phyloP scores from a whole-genome alignment of 1,140 invertebrate species.

The Drosophila varians region DNA sequence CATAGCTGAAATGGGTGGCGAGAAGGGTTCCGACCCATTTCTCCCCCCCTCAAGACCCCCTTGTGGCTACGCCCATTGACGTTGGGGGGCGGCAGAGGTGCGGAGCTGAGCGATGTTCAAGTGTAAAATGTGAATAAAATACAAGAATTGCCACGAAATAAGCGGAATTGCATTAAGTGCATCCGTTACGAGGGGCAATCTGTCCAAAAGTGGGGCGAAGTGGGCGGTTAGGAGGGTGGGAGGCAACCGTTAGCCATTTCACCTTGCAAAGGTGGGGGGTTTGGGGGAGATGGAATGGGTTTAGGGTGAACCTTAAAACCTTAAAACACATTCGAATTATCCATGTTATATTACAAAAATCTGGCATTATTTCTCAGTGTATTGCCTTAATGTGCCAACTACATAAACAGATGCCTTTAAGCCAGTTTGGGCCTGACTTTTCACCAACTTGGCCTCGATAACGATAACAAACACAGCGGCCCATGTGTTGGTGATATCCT shows the following conservation, averaged over 20 bases:
- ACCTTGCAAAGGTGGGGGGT: constrained; percentile 45
- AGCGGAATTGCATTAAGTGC: constrained; percentile 63
- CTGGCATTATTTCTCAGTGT: not conserved
- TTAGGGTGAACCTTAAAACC: too few relatives aligned
- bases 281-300: constrained; percentile 39
- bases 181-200: constrained; percentile 9
- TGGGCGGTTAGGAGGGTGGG: not conserved
- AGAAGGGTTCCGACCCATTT: constrained; percentile 18
- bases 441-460: constrained; percentile 14
- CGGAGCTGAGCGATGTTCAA: constrained; percentile 2
- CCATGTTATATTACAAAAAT: too few relatives aligned
- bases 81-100: too few relatives aligned
- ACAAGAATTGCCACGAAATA: constrained; percentile 35
- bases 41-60: constrained; percentile 8
- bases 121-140: constrained; percentile 50
- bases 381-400: not conserved
- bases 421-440: constrained; percentile 13
- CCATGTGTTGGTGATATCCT: constrained; percentile 29
- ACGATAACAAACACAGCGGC: constrained; percentile 9
- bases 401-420: constrained; percentile 6
- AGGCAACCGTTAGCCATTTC: constrained; percentile 5
- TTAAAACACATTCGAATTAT: too few relatives aligned
- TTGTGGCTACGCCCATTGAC: constrained; percentile 10
- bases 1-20: constrained; percentile 15
- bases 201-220: not conserved